Base-by-base conservation (phyloP, 2,797 vertebrate genomes). In the Urosaurus nigricauda region DNA sequence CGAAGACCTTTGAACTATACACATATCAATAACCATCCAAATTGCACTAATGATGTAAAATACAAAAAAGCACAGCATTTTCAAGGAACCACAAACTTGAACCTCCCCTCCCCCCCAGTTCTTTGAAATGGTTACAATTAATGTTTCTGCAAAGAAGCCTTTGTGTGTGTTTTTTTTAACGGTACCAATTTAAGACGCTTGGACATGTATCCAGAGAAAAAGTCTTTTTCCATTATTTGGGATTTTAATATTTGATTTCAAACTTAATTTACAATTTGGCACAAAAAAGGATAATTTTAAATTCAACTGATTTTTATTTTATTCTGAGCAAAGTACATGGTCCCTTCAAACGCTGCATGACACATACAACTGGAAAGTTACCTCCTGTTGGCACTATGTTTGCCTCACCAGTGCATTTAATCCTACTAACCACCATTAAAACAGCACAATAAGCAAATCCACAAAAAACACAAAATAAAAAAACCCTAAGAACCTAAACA, bases 321-420 rank as follows among this genome's bases (percentile, higher is more conserved):
- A 79, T 88, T 78, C 87, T 92, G 8, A 95, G 95, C 95, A 94
- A 94, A 95, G 94, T 95, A 94, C 94, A 96, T 96, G 97, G 97
- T 97, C 96, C 97, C 96, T 97, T 97, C 96, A 96, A 98, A 97
- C 93, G 96, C 98, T 98, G 97, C 97, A 96, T 96, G 97, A 98
- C 97, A 98, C 95, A 97, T 95, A 97, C 94, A 95, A 97, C 94
- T 94, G 95, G 95, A 96, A 96, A 96, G 95, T 96, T 96, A 96
- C 97, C 97, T 96, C 96, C 93, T 74, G 96, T 97, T 97, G 97
- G 97, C 97, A 97, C 97, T 95, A 96, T 96, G 94, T 92, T 96
- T 53, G 96, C 88, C 96, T 97, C 96, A 97, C 96, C 96, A 92
- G 97, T 97, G 97, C 96, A 95, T 97, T 97, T 97, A 95, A 97